Evolutionary conservation across 1,140 invertebrate genomes (phyloP), one percentile per base, ranked within the genome.

Genomic region (Achatina immaculata): DNA sequence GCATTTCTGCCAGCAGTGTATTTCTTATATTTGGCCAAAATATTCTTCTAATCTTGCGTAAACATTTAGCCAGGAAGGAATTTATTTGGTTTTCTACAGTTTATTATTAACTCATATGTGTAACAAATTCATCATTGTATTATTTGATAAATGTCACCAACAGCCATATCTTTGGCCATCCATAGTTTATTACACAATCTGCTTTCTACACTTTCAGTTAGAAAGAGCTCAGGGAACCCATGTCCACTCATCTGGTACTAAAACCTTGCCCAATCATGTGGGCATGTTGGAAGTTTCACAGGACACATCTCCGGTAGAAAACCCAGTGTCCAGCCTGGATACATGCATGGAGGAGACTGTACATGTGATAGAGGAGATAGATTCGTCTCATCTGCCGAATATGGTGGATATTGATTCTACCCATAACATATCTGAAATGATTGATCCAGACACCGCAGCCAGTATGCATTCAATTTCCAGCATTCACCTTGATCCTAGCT

Each of bases 331-430:
- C 21, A 36, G 38, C 24, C 55, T 62, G n/a, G 74, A 77, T 31
- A n/a, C 74, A 19, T 65, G 43, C 24, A 48, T 74, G 45, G 72
- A 36, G 31, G 72, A 74, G 28, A 21, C 38, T 40, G 74, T 42
- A 14, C 74, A 77, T 77, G 74, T 21, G 3, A 77, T 77, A 11
- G 42, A 19, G n/a, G 55, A 4, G 16, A 38, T 77, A 1, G 74
- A 77, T 34, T n/a, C 74, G 34, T 3, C 51, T 65, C 74, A 77
- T 34, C 38, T 77, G 6, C 14, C 74, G 2, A 38, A 24, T 31
- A 66, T 78, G 38, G 62, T 68, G 1, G 76, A 78, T 24, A 68
- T 66, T n/a, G 76, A 78, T 38, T 21, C 34, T 19, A 34, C 38
- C 28, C 58, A 68, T 7, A 62, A 40, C 55, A 68, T 78, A 7